Conservation (phyloP, 2,113 vertebrate species). For the Ctenodactylus gundi region DNA sequence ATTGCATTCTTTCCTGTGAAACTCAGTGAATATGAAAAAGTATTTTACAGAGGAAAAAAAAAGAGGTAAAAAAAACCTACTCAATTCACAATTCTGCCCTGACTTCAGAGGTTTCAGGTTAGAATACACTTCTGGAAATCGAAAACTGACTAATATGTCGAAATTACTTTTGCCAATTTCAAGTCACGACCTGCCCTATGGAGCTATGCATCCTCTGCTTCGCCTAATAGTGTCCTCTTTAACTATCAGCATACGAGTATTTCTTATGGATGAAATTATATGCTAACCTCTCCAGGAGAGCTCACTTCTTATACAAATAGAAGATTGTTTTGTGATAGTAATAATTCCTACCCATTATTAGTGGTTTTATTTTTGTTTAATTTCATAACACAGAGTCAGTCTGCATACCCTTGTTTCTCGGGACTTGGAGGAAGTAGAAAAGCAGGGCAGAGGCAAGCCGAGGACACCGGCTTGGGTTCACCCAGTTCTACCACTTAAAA, state of each 20-base stretch:
- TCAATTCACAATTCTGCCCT: slow-evolving; percentile 28
- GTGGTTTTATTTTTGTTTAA: slow-evolving; percentile 22
- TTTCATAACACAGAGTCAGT: slow-evolving; percentile 41
- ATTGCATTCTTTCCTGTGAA: slow-evolving; percentile 44
- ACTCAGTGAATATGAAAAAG: not conserved
- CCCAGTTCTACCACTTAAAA: not conserved
- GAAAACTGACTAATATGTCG: slow-evolving; percentile 50
- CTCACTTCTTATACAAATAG: slow-evolving; percentile 12
- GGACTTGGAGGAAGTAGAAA: not conserved
- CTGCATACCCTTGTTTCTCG: not conserved
- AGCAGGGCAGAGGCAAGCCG: not conserved
- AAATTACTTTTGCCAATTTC: slow-evolving; percentile 35
- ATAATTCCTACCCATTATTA: not conserved
- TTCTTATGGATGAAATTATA: slow-evolving; percentile 44
- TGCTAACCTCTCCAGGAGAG: not conserved
- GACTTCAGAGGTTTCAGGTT: slow-evolving; percentile 36
- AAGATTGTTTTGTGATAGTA: slow-evolving; percentile 35
- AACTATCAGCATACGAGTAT: not conserved
- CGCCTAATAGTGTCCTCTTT: not conserved
- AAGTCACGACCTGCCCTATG: not conserved
- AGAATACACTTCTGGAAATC: slow-evolving; percentile 57
- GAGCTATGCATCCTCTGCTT: slow-evolving; percentile 20
- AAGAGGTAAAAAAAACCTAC: not conserved
- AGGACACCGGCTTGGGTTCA: not conserved
- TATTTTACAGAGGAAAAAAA: slow-evolving; percentile 10